These are phyloP conservation scores for Drosophila emarginata DNA, from an alignment of 2,888 invertebrate genomes.

Conservation along the genomic window DNA sequence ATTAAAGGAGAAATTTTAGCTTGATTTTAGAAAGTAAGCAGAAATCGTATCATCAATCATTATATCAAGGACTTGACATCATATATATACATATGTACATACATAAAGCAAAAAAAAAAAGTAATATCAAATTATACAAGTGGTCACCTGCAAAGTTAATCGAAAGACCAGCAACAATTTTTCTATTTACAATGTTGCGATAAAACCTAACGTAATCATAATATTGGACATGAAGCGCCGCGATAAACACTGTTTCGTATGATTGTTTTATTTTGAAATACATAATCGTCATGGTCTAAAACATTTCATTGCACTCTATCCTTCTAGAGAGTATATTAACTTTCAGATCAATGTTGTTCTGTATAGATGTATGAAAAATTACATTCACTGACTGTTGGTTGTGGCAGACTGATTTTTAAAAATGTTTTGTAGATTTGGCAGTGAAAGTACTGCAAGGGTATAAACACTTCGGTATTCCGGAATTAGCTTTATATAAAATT, in stretches of 20 bases:
- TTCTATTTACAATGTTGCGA: slow-evolving; percentile 1
- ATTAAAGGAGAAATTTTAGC: slow-evolving; percentile 46
- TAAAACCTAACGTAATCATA: neutral
- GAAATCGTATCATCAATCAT: neutral
- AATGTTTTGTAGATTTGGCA: neutral
- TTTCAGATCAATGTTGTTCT: neutral
- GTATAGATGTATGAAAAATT: too few species aligned
- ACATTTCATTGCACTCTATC: neutral
- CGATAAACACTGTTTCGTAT: neutral
- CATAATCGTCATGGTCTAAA: neutral
- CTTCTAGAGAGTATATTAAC: neutral
- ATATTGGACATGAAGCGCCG: neutral
- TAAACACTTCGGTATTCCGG: neutral
- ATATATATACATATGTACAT: neutral
- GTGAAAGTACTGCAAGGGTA: neutral
- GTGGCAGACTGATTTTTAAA: too few species aligned
- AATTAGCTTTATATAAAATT: neutral
- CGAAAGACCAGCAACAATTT: neutral
- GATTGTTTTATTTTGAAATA: neutral
- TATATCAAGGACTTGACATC: neutral
- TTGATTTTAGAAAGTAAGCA: neutral
- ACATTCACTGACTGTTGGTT: too few species aligned
- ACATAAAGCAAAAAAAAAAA: neutral
- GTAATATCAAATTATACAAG: neutral
- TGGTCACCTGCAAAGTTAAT: neutral